phyloP scores from a whole-genome alignment of 2,113 vertebrate genomes.

The Psephotus haematonotus region DNA sequence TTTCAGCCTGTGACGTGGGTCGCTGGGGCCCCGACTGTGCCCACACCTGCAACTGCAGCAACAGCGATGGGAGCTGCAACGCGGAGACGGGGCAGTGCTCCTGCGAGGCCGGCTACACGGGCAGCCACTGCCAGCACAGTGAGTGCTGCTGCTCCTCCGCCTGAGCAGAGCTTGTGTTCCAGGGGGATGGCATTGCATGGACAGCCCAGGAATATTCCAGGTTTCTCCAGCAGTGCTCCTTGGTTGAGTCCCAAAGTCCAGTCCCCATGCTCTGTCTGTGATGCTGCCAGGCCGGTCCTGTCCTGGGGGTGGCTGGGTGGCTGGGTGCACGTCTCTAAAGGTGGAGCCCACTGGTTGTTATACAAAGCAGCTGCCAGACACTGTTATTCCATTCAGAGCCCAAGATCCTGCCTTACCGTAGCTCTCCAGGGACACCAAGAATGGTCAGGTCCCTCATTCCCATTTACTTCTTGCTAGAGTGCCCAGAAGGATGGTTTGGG shows the following conservation, averaged over 20 bases:
- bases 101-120: conserved; percentile 86
- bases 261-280: not conserved
- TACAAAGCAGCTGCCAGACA: not conserved
- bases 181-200: rapidly evolving
- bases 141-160: conserved; percentile 38
- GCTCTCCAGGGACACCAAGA: rapidly evolving
- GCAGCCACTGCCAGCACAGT: conserved; percentile 82
- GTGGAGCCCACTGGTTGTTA: rapidly evolving
- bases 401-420: not conserved
- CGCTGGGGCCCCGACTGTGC: conserved; percentile 85
- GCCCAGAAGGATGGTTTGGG: conserved; percentile 84
- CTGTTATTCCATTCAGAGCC: too few species aligned
- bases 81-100: conserved; percentile 79
- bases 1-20: conserved; percentile 84
- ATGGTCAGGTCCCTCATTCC: not conserved
- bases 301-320: not conserved
- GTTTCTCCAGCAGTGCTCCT: not conserved
- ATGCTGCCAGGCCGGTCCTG: not conserved
- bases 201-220: not conserved
- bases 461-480: conserved; percentile 70
- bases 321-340: rapidly evolving
- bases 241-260: rapidly evolving
- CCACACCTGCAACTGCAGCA: conserved; percentile 82
- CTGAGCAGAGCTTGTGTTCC: not conserved
- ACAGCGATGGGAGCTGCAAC: conserved; percentile 81